Evolutionary conservation across 2,888 invertebrate genomes (phyloP), one percentile per base, ranked within the genome.

Genomic region (Drosophila lacicola): DNA sequence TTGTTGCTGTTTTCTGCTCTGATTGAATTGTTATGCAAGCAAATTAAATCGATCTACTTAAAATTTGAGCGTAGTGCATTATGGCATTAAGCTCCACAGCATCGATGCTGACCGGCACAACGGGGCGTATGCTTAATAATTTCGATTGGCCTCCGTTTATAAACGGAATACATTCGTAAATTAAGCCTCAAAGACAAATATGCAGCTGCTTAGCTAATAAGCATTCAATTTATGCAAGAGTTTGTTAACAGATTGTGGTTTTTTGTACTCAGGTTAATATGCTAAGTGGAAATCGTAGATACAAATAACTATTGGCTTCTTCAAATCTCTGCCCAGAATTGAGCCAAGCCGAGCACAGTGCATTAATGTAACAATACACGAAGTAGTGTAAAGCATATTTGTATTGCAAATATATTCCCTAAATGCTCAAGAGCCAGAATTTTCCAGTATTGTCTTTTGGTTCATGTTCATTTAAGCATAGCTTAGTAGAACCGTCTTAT

Each of bases 21-120:
- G 78, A 80, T 79, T 77, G 79, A 78, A 84, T 73, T 80, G 67
- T 71, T 75, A 75, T 80, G 46, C 60, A 61, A 69, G 72, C 68
- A 77, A 80, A 78, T 85, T 79, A 63, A 74, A 79, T 81, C 55
- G 57, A 85, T 71, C 65, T 63, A 64, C 71, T 76, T 80, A 34
- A 64, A 54, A 57, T 49, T 36, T 44, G 33, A 61, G 51, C 57
- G 57, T 54, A 61, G 68, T 58, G 62, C 62, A 70, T 64, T 75
- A 70, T 57, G 65, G 51, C 68, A 66, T 77, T 66, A 37, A 46
- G 17, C 49, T 45, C 10, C 3, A 11, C 46, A 21, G 17, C 14
- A 17, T n/a, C 1, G 10, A 19, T 29, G 21, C 25, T 19, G 17
- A 33, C 33, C 41, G 67, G 39, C 56, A 14, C 57, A 47, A 42